phyloP scores from a whole-genome alignment of 2,888 invertebrate genomes.

The Mesorhabditis sp. region DNA sequence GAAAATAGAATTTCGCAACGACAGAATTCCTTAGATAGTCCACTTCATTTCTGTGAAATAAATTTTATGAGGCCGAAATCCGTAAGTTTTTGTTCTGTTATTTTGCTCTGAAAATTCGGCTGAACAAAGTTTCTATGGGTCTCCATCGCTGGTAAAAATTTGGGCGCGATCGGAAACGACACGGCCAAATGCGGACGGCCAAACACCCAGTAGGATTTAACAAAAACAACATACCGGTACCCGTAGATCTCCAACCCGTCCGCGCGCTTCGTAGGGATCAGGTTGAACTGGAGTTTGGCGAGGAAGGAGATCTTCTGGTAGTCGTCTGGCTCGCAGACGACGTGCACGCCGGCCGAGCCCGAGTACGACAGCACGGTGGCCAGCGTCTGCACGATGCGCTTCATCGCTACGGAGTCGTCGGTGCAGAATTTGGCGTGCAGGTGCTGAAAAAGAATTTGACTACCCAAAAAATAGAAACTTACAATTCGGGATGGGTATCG shows the following conservation, averaged over 20 bases:
- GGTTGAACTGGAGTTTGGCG: not conserved
- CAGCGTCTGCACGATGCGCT: not conserved
- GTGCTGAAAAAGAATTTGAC: not conserved
- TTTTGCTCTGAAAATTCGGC: too few relatives aligned
- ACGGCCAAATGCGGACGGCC: too few relatives aligned
- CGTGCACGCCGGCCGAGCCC: constrained; percentile 3
- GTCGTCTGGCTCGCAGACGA: not conserved
- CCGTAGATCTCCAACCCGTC: not conserved
- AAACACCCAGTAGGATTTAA: too few relatives aligned
- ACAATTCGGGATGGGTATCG: not conserved
- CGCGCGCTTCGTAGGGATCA: not conserved
- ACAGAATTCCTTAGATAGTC: too few relatives aligned
- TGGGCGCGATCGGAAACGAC: too few relatives aligned
- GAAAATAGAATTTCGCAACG: too few relatives aligned
- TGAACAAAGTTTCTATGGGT: too few relatives aligned
- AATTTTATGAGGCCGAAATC: too few relatives aligned
- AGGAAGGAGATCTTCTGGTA: constrained; percentile 4
- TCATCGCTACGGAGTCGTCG: not conserved
- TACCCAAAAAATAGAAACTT: not conserved
- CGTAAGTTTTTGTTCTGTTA: too few relatives aligned
- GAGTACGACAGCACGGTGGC: constrained; percentile 1
- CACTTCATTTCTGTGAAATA: too few relatives aligned
- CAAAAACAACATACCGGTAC: too few relatives aligned
- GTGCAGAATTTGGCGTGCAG: not conserved
- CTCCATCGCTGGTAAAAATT: too few relatives aligned